Base-by-base conservation (phyloP, 2,113 vertebrate species). In the Muntiacus reevesi region DNA sequence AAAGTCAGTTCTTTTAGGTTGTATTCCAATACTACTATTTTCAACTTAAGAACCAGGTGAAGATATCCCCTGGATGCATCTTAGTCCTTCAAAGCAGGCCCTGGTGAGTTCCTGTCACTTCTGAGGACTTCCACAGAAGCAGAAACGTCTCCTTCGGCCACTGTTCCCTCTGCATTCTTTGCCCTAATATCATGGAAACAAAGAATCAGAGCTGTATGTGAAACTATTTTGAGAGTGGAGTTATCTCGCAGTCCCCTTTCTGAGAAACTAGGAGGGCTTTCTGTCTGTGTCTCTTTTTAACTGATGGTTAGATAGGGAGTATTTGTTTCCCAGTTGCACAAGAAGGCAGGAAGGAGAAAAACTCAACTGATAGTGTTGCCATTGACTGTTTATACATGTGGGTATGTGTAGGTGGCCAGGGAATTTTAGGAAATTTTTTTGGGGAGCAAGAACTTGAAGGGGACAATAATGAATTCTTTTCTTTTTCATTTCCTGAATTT, bases 401-500 rank as follows among this genome's bases (percentile, higher is more conserved):
- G 57, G 13, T 83, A 21, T 71, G 13, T 91, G 23, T 87, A 57
- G 16, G n/a, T 76, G 12, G 40, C 79, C 19, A 36, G 23, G 64
- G 76, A 64, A 81, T 36, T 96, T 91, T 95, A 94, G 71, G 67
- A 84, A 94, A 36, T 64, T 43, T 84, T 87, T 94, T 43, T 83
- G 8, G 82, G n/a, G 78, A 55, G 43, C 23, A 95, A 52, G 62
- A 87, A 19, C n/a, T 87, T 89, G 45, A 93, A 95, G 21, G 27
- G 14, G 7, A 43, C 40, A 90, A 78, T 96, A 97, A 96, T 87
- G 43, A 96, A 45, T 25, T 92, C 19, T 94, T 98, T 89, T 91
- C 54, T 97, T 89, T 95, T 64, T n/a, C 33, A n/a, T 64, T 64
- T 95, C 74, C 78, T 87, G 30, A 91, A 95, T 97, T 97, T 94